Base-by-base conservation (phyloP, 2,797 vertebrate species). In the Masticophis lateralis region DNA sequence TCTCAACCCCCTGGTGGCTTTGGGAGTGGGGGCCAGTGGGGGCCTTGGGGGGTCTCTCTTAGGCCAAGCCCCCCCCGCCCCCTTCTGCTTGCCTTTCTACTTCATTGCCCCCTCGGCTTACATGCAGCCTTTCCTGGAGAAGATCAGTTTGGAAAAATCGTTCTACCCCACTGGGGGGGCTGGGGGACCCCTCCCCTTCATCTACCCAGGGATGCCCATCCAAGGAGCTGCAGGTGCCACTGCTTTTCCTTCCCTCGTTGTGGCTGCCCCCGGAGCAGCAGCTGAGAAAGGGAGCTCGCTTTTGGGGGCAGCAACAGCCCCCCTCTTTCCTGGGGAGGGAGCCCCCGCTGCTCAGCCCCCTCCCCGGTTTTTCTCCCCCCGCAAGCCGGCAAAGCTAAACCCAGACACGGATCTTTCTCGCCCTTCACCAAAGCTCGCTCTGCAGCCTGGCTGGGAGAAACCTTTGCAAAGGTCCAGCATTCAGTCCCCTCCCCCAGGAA, bases 31-130 rank as follows among this genome's bases (percentile, higher is more conserved):
- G 97, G 98, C 97, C 86, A 97, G 97, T 69, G 96, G 97, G 12
- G 95, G 95, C 1, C n/a, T 18, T 0, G 93, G 97, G 90, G 97
- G 97, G 59, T 96, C 98, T 88, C 94, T 97, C 2, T 96, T 98
- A 25, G 98, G 98, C 97, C 99, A 98, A 97, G 98, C 99, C 92
- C 94, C 97, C 11, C 86, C 96, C 5, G 97, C 99, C 51, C 98
- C 99, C 7, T 98, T 99, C 95, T 99, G 99, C 98, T 98, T 99
- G 98, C 99, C 99, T 93, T 99, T 99, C 98, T 98, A 99, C 96
- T 98, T 99, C 97, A 98, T 99, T 2, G 98, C 99, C 0, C 98
- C 99, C 0, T 69, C 99, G 53, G 98, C 99, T 56, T 98, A 98
- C 43, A 98, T 99, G 96, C 98, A 99, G 98, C 99, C 99, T 92